Conservation (phyloP, 2,113 vertebrate species). For the Eurypyga helias region DNA sequence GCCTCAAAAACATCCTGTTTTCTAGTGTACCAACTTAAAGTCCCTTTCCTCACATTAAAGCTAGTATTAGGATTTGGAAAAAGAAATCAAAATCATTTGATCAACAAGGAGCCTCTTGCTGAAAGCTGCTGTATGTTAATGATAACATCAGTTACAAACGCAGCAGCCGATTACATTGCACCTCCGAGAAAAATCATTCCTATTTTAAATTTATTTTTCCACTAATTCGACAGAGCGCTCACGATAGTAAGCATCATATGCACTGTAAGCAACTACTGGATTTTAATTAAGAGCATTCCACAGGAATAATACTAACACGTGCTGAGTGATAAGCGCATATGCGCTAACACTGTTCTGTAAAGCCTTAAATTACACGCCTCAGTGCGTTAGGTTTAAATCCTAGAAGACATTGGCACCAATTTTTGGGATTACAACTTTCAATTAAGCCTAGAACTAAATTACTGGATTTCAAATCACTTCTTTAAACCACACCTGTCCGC, state of each 20-base stretch:
- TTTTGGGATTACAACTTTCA: slow-evolving; percentile 40
- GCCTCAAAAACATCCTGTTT: not conserved
- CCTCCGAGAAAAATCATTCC: not conserved
- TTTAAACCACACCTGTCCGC: slow-evolving; percentile 31
- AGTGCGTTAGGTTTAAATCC: not conserved
- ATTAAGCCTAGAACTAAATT: slow-evolving; percentile 35
- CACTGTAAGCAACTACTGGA: not conserved
- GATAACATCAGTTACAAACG: not conserved
- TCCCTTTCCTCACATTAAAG: not conserved
- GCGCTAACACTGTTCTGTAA: not conserved
- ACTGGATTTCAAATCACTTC: slow-evolving; percentile 29
- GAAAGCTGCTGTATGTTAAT: not conserved
- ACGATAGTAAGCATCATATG: not conserved
- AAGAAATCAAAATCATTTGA: not conserved
- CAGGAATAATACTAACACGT: slow-evolving; percentile 27
- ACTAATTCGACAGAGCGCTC: not conserved
- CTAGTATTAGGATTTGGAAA: not conserved
- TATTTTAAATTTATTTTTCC: not conserved
- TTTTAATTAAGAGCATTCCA: slow-evolving; percentile 58
- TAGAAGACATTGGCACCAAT: slow-evolving; percentile 19
- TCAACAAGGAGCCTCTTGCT: not conserved
- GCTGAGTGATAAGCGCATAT: slow-evolving; percentile 12
- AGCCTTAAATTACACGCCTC: slow-evolving; percentile 25
- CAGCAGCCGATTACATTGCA: fast-evolving
- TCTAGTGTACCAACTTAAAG: not conserved